phyloP scores from a whole-genome alignment of 2,113 vertebrate species.

The Pampusana beccarii region DNA sequence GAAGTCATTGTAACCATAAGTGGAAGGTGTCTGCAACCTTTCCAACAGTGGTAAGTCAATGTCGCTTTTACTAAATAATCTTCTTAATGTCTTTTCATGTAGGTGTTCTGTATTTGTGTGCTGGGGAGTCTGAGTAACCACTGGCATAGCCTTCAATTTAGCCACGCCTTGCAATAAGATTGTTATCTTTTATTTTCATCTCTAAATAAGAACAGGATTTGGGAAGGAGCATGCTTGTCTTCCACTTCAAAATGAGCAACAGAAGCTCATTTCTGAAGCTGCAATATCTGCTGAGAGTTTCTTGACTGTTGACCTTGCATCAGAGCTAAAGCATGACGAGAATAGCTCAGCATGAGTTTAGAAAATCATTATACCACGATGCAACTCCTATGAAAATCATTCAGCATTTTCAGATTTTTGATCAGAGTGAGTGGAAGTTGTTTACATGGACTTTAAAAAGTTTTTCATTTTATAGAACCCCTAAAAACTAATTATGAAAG shows the following conservation, averaged over 20 bases:
- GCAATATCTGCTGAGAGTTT: not conserved
- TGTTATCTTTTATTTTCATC: not conserved
- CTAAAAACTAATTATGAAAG: slow-evolving; percentile 28
- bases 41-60: not conserved
- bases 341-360: not conserved
- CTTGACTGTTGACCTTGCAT: not conserved
- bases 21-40: not conserved
- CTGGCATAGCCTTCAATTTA: not conserved
- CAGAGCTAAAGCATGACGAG: not conserved
- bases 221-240: not conserved
- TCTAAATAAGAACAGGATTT: not conserved
- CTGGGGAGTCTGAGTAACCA: not conserved
- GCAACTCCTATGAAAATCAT: not conserved
- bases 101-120: rapidly evolving
- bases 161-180: not conserved
- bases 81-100: not conserved
- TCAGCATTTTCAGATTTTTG: not conserved
- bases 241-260: not conserved
- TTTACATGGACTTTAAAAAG: slow-evolving; percentile 2
- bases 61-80: not conserved
- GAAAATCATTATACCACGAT: not conserved
- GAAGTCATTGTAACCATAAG: not conserved
- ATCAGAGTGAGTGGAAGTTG: not conserved
- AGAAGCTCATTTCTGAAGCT: not conserved
- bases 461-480: slow-evolving; percentile 11